Evolutionary conservation across 2,113 vertebrate genomes (phyloP).

Genomic region (Epinephelus fuscoguttatus): DNA sequence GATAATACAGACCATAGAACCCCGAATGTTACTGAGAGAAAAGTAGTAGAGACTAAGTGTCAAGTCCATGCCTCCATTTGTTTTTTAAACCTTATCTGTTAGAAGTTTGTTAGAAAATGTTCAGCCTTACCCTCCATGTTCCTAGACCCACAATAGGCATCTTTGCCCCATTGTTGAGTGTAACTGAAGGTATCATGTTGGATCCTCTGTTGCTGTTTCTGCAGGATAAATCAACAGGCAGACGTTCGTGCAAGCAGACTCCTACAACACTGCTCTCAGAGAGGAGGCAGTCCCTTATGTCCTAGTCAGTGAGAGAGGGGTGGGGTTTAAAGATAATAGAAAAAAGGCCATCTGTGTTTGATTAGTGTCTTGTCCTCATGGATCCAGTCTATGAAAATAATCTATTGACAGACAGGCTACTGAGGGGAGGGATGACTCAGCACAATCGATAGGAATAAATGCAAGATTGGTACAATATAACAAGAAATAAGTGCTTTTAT

Average conservation of each 20-base stretch:
- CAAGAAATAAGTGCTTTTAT: neutral
- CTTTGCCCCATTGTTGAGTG: conserved; percentile 74
- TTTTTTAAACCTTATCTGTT: neutral
- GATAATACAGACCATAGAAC: neutral
- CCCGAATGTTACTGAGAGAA: neutral
- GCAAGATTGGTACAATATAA: neutral
- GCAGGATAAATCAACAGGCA: neutral
- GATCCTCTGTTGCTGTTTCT: neutral
- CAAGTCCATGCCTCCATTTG: neutral
- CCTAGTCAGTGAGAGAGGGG: neutral
- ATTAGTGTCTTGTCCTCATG: conserved; percentile 20
- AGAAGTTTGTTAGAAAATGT: neutral
- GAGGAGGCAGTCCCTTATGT: neutral
- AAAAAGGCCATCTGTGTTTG: neutral
- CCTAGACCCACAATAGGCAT: conserved; percentile 82
- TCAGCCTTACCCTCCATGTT: conserved; percentile 79
- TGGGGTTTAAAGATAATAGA: neutral
- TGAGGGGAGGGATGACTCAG: neutral
- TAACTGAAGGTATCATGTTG: conserved; percentile 69
- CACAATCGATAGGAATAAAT: neutral
- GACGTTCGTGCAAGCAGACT: neutral
- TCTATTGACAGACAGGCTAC: too few species aligned
- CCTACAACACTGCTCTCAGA: too few species aligned
- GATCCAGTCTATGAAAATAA: too few species aligned
- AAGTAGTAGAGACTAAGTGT: neutral